Base-by-base conservation (phyloP, 2,888 invertebrate species). In the Empis livida region DNA sequence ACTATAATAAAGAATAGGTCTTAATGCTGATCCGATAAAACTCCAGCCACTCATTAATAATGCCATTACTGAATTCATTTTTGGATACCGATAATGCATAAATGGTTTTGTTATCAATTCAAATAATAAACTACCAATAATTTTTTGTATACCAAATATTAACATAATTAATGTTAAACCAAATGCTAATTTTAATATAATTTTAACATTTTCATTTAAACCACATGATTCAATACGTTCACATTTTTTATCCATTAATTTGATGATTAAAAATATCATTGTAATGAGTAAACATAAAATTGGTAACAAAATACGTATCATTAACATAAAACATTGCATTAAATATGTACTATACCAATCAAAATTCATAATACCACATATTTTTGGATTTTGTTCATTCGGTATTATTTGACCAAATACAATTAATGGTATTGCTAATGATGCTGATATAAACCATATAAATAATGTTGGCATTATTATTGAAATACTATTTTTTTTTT, bases 381-480 rank as follows among this genome's bases (percentile, higher is more conserved):
- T 41, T 37, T 45, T 27, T 8, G 52, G 46, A 43, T 47, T 42
- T 17, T 43, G 23, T 16, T 50, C 50, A 27, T 50, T 51, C 6
- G 54, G 52, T 16, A 54, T 41, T 9, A 52, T 49, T 30, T 46
- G 46, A 23, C 53, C 52, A 30, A 53, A 53, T 4, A 52, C 46
- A 35, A 53, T 53, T 3, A 53, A 43, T 17, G 79, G 79, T 43
- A 79, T 70, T 59, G 79, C 77, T 32, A 78, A 60, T 1, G 79
- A 79, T 40, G 72, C 60, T 32, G 76, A 71, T 43, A 77, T 59
- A 51, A 77, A 68, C 79, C 79, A 79, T 43, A 78, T 71, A 53
- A 78, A 73, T 47, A 74, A 57, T 20, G 72, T 68, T 2, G 79
- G 79, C 43, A 74, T 68, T 35, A 72, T 60, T 23, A 76, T 72